Base-by-base conservation (phyloP, 2,888 invertebrate species). In the Euclidia mi region DNA sequence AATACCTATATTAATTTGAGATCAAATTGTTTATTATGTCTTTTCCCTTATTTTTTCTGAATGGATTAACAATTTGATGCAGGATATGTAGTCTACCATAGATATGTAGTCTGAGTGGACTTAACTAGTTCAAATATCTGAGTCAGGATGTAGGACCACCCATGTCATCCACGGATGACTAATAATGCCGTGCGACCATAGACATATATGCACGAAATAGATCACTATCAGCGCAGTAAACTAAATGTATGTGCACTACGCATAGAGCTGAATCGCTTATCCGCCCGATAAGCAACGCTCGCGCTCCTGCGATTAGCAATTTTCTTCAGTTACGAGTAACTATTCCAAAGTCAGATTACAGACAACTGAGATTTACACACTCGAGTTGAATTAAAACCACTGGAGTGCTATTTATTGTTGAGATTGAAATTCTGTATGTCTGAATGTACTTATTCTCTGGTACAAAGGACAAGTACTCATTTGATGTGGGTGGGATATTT, bases 1-100 rank as follows among this genome's bases (percentile, higher is more conserved):
- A 53, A 53, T 57, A n/a, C n/a, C n/a, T n/a, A 53, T 69, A 65
- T 70, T 65, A 59, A 56, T 50, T 55, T 51, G 45, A 43, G 17
- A 18, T 28, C 44, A 42, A 48, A 59, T 34, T 42, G 43, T 11
- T 25, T 46, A 25, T 9, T 29, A 31, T 20, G 31, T n/a, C 18
- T 10, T n/a, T 17, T 44, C n/a, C 6, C 20, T 25, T 3, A 11
- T 31, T 43, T 31, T 14, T n/a, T 17, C 1, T 17, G 12, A n/a
- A 2, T 3, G 12, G 14, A 34, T 34, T 34, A 34, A 0, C 0
- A 14, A 34, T 14, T 6, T 6, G 10, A 29, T 29, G 20, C 6
- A 25, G 20, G 20, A 3, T 25, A 25, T 3, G 7, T 25, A 25
- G 20, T n/a, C n/a, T n/a, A n/a, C n/a, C n/a, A n/a, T n/a, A n/a